These are phyloP conservation scores for Epirrita christyi DNA, from an alignment of 2,888 invertebrate species.

Conservation along the genomic window DNA sequence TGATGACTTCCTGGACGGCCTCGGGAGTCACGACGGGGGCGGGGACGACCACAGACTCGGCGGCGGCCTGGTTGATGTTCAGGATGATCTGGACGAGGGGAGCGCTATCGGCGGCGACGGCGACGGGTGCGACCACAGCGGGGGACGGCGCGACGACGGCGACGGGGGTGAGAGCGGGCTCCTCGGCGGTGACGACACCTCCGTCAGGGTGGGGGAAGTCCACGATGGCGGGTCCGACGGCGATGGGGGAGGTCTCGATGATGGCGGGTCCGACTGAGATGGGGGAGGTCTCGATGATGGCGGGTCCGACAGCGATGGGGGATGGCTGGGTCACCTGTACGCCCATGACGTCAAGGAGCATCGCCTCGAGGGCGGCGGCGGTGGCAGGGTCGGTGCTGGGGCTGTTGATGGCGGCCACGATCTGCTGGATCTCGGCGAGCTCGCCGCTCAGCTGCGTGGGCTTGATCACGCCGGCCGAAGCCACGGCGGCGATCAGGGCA, in stretches of 20 bases:
- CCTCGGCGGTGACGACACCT: constrained; percentile 12
- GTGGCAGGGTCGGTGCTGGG: constrained; percentile 44
- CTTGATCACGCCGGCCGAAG: constrained; percentile 54
- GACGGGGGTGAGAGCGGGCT: constrained; percentile 42
- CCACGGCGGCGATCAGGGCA: constrained; percentile 62
- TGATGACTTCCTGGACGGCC: constrained; percentile 24
- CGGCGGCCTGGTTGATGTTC: constrained; percentile 45
- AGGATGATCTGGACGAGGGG: constrained; percentile 55
- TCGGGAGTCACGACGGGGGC: constrained; percentile 26
- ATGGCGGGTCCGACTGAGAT: constrained; percentile 30
- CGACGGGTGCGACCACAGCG: constrained; percentile 18
- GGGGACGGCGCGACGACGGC: constrained; percentile 3
- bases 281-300: constrained; percentile 32
- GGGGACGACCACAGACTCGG: constrained; percentile 30
- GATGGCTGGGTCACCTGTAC: background rate
- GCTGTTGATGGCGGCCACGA: constrained; percentile 44
- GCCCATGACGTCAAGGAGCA: constrained; percentile 35
- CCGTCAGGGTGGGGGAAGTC: constrained; percentile 34
- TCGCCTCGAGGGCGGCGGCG: constrained; percentile 37
- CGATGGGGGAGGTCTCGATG: constrained; percentile 31
- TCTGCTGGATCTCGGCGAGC: constrained; percentile 40
- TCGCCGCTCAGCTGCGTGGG: constrained; percentile 31
- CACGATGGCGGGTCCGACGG: constrained; percentile 36
- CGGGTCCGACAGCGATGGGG: constrained; percentile 14
- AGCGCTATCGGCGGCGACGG: constrained; percentile 27